Evolutionary conservation across 2,113 vertebrate species (phyloP), one percentile per base, ranked within the genome.

Genomic region (Engystomops pustulosus): DNA sequence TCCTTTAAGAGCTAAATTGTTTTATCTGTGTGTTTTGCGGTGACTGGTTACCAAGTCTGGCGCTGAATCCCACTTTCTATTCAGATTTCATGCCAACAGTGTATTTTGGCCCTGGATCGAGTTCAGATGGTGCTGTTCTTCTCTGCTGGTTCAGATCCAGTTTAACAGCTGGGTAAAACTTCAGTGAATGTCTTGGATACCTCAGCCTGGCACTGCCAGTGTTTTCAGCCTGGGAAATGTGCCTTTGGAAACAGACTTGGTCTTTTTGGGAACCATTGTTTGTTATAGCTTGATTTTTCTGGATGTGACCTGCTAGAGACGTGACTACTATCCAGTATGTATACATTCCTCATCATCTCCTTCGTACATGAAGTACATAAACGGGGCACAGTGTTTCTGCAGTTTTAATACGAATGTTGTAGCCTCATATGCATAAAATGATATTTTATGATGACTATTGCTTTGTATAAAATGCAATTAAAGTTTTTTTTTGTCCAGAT

Each of bases 101-200:
- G 55, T 32, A 18, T 60, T 60, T 55, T 60, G n/a, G 20, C 75
- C 36, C 34, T 78, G 53, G 32, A 78, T 38, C 32, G 15, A 5
- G 18, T 77, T 77, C 49, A 77, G 74, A n/a, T 60, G 51, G 12
- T 58, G 34, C 51, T 78, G 32, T 78, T 78, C 32, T 60, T 38
- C 41, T 38, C 30, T 41, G 10, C 20, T 58, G 51, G 53, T 58
- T 78, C 51, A 38, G 75, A 38, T 78, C 51, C 30, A 41, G 32
- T 23, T 23, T 36, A 78, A 60, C 51, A 58, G 75, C 51, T 77
- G 51, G 75, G 55, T 41, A 25, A 74, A 27, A 49, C 25, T 47
- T 15, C 23, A 47, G n/a, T 25, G 11, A 78, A n/a, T 6, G 36
- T 60, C n/a, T 53, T 9, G 20, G 20, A 60, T 41, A n/a, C 71